Percentiles rank a stretch among this genome's conserved stretches.
Conservation (phyloP, 2,113 vertebrate genomes). For the Solea solea region DNA sequence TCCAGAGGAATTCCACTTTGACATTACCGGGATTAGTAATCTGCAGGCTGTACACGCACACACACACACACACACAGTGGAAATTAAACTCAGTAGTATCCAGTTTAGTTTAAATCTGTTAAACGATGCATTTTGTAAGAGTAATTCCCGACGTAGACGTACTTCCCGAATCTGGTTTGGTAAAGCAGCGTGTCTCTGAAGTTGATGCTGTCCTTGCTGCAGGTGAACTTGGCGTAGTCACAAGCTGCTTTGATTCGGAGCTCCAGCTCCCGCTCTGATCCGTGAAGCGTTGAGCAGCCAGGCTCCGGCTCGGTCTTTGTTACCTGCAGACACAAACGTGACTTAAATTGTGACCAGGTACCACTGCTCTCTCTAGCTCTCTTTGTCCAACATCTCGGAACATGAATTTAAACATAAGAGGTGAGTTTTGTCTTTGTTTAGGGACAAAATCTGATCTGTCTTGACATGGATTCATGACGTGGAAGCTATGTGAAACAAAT, state of each 20-base stretch:
- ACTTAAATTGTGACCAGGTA: not conserved
- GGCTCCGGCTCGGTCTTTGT: conserved; percentile 83
- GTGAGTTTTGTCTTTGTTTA: no score
- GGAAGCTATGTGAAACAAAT: no score
- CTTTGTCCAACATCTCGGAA: not conserved
- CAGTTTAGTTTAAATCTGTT: not conserved
- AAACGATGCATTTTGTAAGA: not conserved
- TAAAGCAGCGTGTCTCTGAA: conserved; percentile 88
- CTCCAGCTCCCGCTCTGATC: conserved; percentile 79
- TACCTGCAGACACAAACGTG: conserved; percentile 74
- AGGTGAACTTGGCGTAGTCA: conserved; percentile 79
- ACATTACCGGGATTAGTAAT: conserved; percentile 83
- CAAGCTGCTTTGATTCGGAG: conserved; percentile 83
- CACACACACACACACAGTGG: no score
- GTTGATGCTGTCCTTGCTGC: conserved; percentile 57
- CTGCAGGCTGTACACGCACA: conserved; percentile 61
- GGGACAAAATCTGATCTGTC: no score
- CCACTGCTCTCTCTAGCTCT: not conserved
- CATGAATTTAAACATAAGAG: no score
- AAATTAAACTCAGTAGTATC: not conserved
- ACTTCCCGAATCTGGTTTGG: conserved; percentile 85
- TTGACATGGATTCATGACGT: no score
- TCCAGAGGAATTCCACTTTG: conserved; percentile 85
- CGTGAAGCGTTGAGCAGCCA: conserved; percentile 75
- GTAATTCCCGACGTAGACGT: conserved; percentile 83